Evolutionary conservation across 2,888 invertebrate genomes (phyloP), one percentile per base, ranked within the genome.

Genomic region (Melanostoma mellinum): DNA sequence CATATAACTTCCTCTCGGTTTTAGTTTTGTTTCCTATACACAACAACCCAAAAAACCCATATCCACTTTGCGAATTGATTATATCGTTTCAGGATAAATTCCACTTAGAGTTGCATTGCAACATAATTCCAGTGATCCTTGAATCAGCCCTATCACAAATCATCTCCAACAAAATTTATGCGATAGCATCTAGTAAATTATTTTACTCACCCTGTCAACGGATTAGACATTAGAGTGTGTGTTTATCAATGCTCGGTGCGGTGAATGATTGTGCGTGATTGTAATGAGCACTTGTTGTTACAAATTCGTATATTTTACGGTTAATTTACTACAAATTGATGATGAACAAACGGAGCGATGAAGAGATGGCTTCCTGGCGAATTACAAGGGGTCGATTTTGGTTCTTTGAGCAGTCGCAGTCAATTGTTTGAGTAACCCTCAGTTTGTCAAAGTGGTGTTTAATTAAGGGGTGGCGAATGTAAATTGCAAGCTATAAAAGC

Each of bases 251-350:
- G 9, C 50, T 44, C 71, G 48, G 46, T 53, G 53, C 71, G 48
- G 46, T 53, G 53, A 75, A 48, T 76, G 61, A 76, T 61, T 77
- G 74, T 56, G 38, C 38, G 69, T 52, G 48, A 80, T 69, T 80
- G 80, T 80, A 58, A 82, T 82, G 82, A 78, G 77, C 68, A 78
- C 82, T 82, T 82, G 80, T 80, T 80, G 82, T 82, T 73, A 69
- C 77, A 73, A 78, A 82, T 82, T 63, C 63, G 56, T 82, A 36
- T 73, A 82, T 78, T 82, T 77, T 73, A 82, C 55, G 82, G 82
- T 82, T 82, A 82, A 82, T 82, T 82, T 82, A 73, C 35, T 8
- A 61, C 68, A 67, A 82, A 82, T 82, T 82, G 82, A 73, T 73
- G 82, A 63, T 32, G 58, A 68, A n/a, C 6, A 56, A 68, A 53